phyloP scores from a whole-genome alignment of 2,888 invertebrate species.

The Pseudeuparius sepicola region DNA sequence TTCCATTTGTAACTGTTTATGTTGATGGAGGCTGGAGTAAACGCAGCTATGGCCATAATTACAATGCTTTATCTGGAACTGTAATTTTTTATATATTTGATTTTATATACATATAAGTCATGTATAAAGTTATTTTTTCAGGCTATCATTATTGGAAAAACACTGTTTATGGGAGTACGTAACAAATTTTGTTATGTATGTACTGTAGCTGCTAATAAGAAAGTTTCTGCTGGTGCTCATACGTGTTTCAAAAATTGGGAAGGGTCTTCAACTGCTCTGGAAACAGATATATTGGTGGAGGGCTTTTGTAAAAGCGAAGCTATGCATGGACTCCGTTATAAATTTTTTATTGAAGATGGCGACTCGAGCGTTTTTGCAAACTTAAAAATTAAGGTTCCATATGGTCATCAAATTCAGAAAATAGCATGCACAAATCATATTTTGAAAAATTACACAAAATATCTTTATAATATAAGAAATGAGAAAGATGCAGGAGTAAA shows the following conservation, averaged over 20 bases:
- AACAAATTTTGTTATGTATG: slow-evolving; percentile 24
- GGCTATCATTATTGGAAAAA: slow-evolving; percentile 16
- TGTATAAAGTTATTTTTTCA: too few species aligned
- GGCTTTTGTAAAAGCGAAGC: slow-evolving; percentile 20
- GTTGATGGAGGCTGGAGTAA: slow-evolving; percentile 23
- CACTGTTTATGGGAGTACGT: slow-evolving; percentile 19
- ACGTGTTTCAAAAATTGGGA: slow-evolving; percentile 22
- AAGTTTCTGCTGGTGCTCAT: slow-evolving; percentile 6
- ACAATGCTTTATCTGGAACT: slow-evolving; percentile 22
- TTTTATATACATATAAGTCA: too few species aligned
- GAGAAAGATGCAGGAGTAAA: too few species aligned
- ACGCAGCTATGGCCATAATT: slow-evolving; percentile 20
- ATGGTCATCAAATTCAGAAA: slow-evolving; percentile 21
- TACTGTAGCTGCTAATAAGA: slow-evolving; percentile 12
- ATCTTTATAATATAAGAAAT: too few species aligned
- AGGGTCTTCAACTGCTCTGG: slow-evolving; percentile 21
- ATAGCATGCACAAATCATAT: slow-evolving; percentile 22
- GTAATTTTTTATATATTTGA: too few species aligned
- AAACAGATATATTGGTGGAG: slow-evolving; percentile 21
- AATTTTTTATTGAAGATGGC: too few species aligned
- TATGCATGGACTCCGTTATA: slow-evolving; percentile 19
- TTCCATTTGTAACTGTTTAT: slow-evolving; percentile 22
- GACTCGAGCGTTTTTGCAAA: slow-evolving; percentile 15
- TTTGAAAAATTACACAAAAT: too few species aligned
- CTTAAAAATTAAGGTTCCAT: slow-evolving; percentile 18